A percentile compares a stretch with the other conserved stretches of the same genome.
Conservation (phyloP, 2,113 vertebrate species). For the Bubalus kerabau region DNA sequence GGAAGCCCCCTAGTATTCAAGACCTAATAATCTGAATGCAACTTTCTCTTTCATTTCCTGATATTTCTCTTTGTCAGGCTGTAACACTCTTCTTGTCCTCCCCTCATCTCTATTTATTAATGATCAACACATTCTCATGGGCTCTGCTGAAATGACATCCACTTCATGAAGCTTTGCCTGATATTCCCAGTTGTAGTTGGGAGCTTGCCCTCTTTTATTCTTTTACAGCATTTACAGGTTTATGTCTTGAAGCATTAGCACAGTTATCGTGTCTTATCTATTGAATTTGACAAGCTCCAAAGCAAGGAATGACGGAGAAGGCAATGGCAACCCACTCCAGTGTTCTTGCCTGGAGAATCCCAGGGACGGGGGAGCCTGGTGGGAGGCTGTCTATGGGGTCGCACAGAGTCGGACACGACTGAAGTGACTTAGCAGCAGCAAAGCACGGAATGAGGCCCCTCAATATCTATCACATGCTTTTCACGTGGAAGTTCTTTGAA, state of each 20-base stretch:
- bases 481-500: neutral
- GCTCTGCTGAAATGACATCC: neutral
- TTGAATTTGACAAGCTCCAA: neutral
- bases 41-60: neutral
- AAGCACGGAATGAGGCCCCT: neutral
- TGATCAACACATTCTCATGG: neutral
- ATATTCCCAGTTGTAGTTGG: neutral
- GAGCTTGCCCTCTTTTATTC: neutral
- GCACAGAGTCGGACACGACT: rapidly evolving
- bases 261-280: neutral
- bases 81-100: neutral
- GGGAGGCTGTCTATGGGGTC: too few species aligned
- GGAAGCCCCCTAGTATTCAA: neutral
- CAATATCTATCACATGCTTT: neutral
- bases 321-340: too few species aligned
- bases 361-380: too few species aligned
- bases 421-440: too few species aligned
- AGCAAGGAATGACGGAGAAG: neutral
- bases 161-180: neutral
- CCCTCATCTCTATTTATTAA: neutral
- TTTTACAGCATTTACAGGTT: neutral
- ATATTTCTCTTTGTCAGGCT: neutral
- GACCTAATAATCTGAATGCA: neutral
- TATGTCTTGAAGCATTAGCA: neutral
- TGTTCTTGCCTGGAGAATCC: too few species aligned